Evolutionary conservation across 2,113 vertebrate genomes (phyloP).

Genomic region (Speoplatyrhinus poulsoni): DNA sequence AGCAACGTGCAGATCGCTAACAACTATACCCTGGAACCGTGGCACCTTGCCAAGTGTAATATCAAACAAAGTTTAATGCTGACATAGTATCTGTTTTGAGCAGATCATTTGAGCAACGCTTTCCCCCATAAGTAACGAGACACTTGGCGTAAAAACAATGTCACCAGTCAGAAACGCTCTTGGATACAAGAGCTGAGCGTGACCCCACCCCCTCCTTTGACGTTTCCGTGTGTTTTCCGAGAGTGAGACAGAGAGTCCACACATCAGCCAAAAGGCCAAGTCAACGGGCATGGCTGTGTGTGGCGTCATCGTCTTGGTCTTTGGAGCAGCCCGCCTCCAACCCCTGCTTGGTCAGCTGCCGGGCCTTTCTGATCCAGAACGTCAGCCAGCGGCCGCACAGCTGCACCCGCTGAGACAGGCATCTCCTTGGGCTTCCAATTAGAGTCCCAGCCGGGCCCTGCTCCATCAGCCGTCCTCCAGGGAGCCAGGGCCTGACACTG

Average conservation of each 20-base stretch:
- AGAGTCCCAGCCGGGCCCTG: constrained; percentile 54
- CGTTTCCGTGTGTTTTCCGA: too few relatives aligned
- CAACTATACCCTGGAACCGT: constrained; percentile 14
- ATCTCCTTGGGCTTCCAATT: constrained; percentile 67
- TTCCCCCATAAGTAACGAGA: not conserved
- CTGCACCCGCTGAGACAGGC: constrained; percentile 59
- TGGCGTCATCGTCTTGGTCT: constrained; percentile 24
- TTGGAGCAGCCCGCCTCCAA: constrained; percentile 56
- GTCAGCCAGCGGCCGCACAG: constrained; percentile 61
- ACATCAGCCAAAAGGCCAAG: too few relatives aligned
- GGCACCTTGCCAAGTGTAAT: not conserved
- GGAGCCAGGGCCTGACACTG: constrained; percentile 66
- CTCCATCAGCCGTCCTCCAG: constrained; percentile 44
- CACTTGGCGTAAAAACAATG: too few relatives aligned
- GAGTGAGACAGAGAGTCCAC: too few relatives aligned
- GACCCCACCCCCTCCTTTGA: not conserved
- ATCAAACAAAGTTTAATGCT: constrained; percentile 2
- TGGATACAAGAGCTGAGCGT: not conserved
- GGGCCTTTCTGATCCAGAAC: constrained; percentile 53
- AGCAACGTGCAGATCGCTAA: not conserved
- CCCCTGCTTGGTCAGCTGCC: constrained; percentile 45
- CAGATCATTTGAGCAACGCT: not conserved
- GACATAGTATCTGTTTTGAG: not conserved
- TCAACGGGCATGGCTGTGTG: not conserved
- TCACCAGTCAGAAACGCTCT: too few relatives aligned